phyloP scores from a whole-genome alignment of 2,797 vertebrate species.

The Chelmon rostratus region DNA sequence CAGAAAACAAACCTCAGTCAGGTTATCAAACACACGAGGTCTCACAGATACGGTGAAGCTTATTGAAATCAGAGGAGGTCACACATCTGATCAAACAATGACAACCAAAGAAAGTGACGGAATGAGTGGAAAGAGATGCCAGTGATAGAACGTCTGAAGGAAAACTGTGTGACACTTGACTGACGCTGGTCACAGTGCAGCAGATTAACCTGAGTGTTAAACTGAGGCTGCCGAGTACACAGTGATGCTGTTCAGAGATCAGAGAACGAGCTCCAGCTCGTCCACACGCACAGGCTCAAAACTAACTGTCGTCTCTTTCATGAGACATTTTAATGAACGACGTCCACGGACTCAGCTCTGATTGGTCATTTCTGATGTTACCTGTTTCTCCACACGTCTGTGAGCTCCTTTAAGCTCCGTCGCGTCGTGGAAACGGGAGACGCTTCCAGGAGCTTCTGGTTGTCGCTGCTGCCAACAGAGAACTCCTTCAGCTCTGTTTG shows the following conservation, averaged over 20 bases:
- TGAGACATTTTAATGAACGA: too few relatives aligned
- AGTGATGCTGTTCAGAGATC: not conserved
- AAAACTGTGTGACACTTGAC: constrained; percentile 4
- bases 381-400: too few relatives aligned
- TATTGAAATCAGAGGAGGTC: not conserved
- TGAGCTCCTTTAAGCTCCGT: too few relatives aligned
- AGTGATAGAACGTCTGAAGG: constrained; percentile 23
- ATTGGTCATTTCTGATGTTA: not conserved
- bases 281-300: too few relatives aligned
- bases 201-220: constrained; percentile 47
- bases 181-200: not conserved
- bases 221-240: constrained; percentile 13
- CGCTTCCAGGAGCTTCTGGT: too few relatives aligned
- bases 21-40: not conserved
- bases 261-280: not conserved
- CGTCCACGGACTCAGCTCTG: not conserved
- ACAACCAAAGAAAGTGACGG: constrained; percentile 4
- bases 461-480: too few relatives aligned
- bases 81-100: not conserved
- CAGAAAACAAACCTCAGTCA: constrained; percentile 5
- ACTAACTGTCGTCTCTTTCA: too few relatives aligned
- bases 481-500: too few relatives aligned
- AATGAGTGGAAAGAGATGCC: not conserved
- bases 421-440: too few relatives aligned
- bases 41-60: constrained; percentile 20